phyloP scores from a whole-genome alignment of 2,113 vertebrate species.

The Dermatemys mawii region DNA sequence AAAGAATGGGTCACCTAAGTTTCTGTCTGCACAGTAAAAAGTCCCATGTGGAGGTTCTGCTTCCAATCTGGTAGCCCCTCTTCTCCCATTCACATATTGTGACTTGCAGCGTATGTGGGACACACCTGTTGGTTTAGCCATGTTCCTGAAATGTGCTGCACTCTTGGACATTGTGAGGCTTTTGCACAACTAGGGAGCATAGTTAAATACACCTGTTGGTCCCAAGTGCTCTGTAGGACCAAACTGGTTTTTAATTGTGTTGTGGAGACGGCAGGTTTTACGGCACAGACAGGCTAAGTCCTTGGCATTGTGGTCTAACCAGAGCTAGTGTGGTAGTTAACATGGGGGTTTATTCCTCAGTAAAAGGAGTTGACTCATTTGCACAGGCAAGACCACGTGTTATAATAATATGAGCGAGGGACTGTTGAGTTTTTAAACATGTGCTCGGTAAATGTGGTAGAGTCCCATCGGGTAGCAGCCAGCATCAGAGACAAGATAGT shows the following conservation, averaged over 20 bases:
- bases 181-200: not conserved
- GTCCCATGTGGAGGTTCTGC: not conserved
- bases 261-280: not conserved
- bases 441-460: too few relatives aligned
- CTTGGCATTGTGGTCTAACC: not conserved
- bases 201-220: not conserved
- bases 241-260: not conserved
- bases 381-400: not conserved
- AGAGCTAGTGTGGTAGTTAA: not conserved
- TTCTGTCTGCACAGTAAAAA: not conserved
- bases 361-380: not conserved
- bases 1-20: not conserved
- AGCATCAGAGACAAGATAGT: not conserved
- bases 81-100: not conserved
- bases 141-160: not conserved
- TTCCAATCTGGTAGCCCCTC: not conserved
- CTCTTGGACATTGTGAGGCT: not conserved
- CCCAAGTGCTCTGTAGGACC: not conserved
- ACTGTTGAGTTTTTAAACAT: not conserved
- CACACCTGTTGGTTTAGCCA: fast-evolving
- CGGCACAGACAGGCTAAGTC: not conserved
- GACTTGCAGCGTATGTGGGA: not conserved
- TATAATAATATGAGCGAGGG: not conserved
- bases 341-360: not conserved
- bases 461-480: not conserved